These are phyloP conservation scores for Homarus americanus DNA, from an alignment of 1,140 invertebrate species.

Conservation along the genomic window DNA sequence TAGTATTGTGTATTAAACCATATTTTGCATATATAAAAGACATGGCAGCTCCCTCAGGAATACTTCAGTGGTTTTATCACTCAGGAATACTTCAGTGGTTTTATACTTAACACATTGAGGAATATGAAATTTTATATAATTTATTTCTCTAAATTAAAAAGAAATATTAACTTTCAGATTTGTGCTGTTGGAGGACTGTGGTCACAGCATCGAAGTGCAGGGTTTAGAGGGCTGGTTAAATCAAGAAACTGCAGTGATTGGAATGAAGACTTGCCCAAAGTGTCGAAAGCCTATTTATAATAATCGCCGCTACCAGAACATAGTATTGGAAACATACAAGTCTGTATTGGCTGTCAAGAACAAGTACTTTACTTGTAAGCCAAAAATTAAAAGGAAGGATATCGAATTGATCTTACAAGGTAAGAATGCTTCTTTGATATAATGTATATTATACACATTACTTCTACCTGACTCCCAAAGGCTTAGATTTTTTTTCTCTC, in stretches of 20 bases:
- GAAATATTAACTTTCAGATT: slow-evolving; percentile 78
- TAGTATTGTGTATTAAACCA: too few species aligned
- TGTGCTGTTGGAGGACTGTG: slow-evolving; percentile 83
- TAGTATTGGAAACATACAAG: slow-evolving; percentile 80
- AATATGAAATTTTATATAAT: too few species aligned
- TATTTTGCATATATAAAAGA: too few species aligned
- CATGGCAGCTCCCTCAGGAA: too few species aligned
- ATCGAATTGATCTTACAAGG: slow-evolving; percentile 50
- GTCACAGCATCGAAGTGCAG: slow-evolving; percentile 82
- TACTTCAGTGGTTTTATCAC: too few species aligned
- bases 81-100: too few species aligned
- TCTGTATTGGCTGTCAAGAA: slow-evolving; percentile 82
- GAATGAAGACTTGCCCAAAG: slow-evolving; percentile 82
- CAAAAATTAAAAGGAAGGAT: slow-evolving; percentile 23
- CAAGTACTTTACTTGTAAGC: slow-evolving; percentile 75
- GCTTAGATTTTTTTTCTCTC: too few species aligned
- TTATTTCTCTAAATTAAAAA: not conserved
- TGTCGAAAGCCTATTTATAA: slow-evolving; percentile 83
- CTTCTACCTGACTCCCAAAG: too few species aligned
- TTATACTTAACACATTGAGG: too few species aligned
- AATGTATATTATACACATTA: not conserved
- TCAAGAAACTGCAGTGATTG: slow-evolving; percentile 77
- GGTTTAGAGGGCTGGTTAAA: slow-evolving; percentile 78
- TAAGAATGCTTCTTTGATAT: not conserved
- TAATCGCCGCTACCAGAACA: slow-evolving; percentile 82